These are phyloP conservation scores for Myzus persicae DNA, from an alignment of 1,140 invertebrate genomes.

Conservation along the genomic window DNA sequence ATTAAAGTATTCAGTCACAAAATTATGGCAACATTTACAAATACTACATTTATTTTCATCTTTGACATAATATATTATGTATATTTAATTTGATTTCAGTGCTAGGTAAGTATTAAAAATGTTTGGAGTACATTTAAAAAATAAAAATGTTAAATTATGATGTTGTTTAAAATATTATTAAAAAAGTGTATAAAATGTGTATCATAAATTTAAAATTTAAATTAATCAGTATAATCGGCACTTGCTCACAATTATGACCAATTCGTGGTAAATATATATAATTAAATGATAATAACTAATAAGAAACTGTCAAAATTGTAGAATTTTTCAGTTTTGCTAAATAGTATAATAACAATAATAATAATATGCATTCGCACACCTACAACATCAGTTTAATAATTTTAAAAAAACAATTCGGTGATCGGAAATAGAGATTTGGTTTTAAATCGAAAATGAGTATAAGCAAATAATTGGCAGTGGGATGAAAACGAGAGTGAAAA, in stretches of 20 bases:
- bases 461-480: not conserved
- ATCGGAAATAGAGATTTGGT: not conserved
- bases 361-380: not conserved
- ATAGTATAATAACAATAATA: not conserved
- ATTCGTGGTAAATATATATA: not conserved
- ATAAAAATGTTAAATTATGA: not conserved
- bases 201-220: not conserved
- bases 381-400: not conserved
- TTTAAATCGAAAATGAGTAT: not conserved
- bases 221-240: not conserved
- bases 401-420: not conserved
- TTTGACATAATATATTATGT: not conserved
- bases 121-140: not conserved
- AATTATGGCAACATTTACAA: not conserved
- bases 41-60: not conserved
- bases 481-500: constrained; percentile 45
- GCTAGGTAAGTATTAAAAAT: not conserved
- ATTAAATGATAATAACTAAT: not conserved
- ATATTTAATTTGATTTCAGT: not conserved
- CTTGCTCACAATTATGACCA: too few species aligned
- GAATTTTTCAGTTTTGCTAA: not conserved
- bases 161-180: not conserved
- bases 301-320: not conserved
- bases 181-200: not conserved
- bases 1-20: not conserved